Base-by-base conservation (phyloP, 2,888 invertebrate genomes). In the Philhelius pedissequus region DNA sequence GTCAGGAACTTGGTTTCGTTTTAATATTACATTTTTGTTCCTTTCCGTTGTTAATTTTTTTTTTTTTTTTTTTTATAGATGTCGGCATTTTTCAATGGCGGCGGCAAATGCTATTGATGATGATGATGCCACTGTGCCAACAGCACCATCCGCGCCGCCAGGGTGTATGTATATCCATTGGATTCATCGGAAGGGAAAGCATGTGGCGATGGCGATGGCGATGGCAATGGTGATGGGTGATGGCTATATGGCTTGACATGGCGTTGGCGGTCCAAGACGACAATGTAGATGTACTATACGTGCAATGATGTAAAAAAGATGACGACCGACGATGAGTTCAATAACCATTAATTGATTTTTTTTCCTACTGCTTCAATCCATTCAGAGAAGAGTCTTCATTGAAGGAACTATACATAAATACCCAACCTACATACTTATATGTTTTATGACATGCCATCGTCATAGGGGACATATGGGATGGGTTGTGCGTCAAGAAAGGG, bases 261-360 rank as follows among this genome's bases (percentile, higher is more conserved):
- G 64, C 48, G 64, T 64, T 64, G 81, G 81, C 62, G 45, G 40
- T 78, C 62, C 69, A 50, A 50, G 45, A 56, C 45, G 30, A 58
- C 45, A 48, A 56, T 43, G 56, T 58, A 40, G 15, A 48, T 50
- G 30, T 48, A 50, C n/a, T n/a, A n/a, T n/a, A n/a, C n/a, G n/a
- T 52, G 73, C n/a, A n/a, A 58, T 35, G 64, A 66, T 43, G 52
- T 54, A 35, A 52, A 35, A 52, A 43, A 27, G 32, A 64, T 64
- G 40, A 54, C 58, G 45, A 54, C 60, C 60, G 66, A 40, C 58
- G 54, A 60, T 38, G 74, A 70, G 83, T 83, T 83, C 83, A 83
- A 83, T 83, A 83, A 70, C 83, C 83, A 75, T 83, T 83, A 79
- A 83, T 83, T 83, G 78, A 75, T 62, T 83, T 79, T 64, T 13